Evolutionary conservation across 2,888 invertebrate species (phyloP), one percentile per base, ranked within the genome.

Genomic region (Lasioglossum malachurum): DNA sequence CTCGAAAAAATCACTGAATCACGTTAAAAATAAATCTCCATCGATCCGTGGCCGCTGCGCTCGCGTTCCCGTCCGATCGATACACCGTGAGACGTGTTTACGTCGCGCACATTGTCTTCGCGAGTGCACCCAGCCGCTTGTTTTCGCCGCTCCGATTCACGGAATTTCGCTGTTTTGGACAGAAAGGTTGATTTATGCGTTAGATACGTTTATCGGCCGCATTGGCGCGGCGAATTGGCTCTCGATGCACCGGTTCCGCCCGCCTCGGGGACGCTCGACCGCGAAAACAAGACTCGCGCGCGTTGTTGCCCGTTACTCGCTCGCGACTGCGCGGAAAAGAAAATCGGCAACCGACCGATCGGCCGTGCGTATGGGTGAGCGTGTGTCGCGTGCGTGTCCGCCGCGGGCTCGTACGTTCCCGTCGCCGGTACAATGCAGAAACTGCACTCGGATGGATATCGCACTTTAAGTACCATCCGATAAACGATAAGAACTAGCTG

Each of bases 131-230:
- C 60, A 35, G 69, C 71, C n/a, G 60, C 80, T 87, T 85, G 87
- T 80, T 88, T 84, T 82, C 83, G 86, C 73, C 38, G 77, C 57
- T 76, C 41, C 84, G 67, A 69, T 83, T 82, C 77, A 67, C 81
- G 12, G 82, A 75, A 83, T 71, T 69, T 75, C 35, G 80, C 80
- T 83, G 85, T 86, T 86, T 86, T 64, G 53, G 49, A 77, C 74
- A 46, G 23, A 31, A 84, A 84, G 44, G 84, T 84, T 81, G 86
- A 89, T 88, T 88, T 78, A 80, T 78, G 83, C 79, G 80, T 49
- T 76, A 31, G 83, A 84, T 83, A 76, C 80, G 60, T 90, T 87
- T 84, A 84, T 87, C 90, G 76, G 84, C 2, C 10, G 78, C 87
- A 73, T 78, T 60, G 49, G 74, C 69, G 80, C 76, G 53, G 71